Percentiles rank a stretch among this genome's conserved stretches.
These are phyloP conservation scores for Coluber constrictor DNA, from an alignment of 2,797 vertebrate genomes.

Conservation along the genomic window DNA sequence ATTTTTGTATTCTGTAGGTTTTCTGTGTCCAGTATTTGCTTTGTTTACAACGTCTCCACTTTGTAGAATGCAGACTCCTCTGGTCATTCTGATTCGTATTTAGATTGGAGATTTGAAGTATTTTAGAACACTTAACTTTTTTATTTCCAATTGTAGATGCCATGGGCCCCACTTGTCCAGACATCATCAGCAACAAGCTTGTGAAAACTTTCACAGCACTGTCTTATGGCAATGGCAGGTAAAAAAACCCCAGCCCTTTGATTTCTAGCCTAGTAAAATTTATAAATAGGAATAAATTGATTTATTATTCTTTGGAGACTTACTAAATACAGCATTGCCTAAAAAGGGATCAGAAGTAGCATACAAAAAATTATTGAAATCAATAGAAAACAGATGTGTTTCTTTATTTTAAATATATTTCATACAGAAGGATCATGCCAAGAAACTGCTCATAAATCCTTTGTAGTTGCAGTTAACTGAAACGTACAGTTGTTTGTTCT, in stretches of 20 bases:
- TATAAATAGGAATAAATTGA: background rate
- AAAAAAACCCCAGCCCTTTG: background rate
- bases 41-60: background rate
- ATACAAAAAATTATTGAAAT: background rate
- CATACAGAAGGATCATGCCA: background rate
- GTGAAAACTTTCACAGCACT: slow-evolving; percentile 83
- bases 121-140: background rate
- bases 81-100: background rate
- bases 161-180: slow-evolving; percentile 80
- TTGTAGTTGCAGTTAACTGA: background rate
- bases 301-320: background rate
- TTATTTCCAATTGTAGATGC: slow-evolving; percentile 70
- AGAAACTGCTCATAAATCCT: background rate
- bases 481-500: background rate
- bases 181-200: slow-evolving; percentile 79
- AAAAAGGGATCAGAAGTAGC: background rate
- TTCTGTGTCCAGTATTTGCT: background rate
- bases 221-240: slow-evolving; percentile 85
- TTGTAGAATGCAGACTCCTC: background rate
- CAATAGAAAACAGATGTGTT: background rate
- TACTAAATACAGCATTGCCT: background rate
- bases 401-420: background rate
- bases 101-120: too few relatives aligned
- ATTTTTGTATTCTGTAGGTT: background rate
- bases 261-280: background rate